These are phyloP conservation scores for Drosophila melanosoma DNA, from an alignment of 2,888 invertebrate species.

Conservation along the genomic window DNA sequence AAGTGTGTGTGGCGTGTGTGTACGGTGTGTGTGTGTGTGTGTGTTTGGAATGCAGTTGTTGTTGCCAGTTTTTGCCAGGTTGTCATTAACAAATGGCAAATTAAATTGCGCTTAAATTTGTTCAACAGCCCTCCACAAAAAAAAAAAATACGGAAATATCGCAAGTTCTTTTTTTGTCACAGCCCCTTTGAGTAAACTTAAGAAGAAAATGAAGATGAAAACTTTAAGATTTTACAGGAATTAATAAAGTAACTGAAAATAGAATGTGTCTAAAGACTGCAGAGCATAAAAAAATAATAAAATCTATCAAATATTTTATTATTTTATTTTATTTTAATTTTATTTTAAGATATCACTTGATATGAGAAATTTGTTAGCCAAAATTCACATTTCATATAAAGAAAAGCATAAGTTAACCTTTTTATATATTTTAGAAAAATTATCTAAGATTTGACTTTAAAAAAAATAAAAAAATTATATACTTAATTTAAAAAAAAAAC, in stretches of 20 bases:
- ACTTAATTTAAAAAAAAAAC: neutral
- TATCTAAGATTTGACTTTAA: neutral
- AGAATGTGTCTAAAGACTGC: neutral
- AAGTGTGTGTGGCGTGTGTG: constrained; percentile 10
- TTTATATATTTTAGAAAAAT: neutral
- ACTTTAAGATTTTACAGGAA: neutral
- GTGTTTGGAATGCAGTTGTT: constrained; percentile 46
- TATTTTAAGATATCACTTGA: neutral
- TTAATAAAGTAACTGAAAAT: neutral
- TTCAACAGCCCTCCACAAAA: constrained; percentile 3
- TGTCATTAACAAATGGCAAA: constrained; percentile 83
- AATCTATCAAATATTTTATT: neutral
- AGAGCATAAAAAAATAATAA: neutral
- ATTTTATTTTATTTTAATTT: neutral
- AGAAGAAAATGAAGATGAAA: neutral
- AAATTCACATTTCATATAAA: neutral
- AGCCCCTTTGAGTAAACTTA: neutral
- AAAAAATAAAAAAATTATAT: neutral
- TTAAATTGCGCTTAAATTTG: constrained; percentile 78
- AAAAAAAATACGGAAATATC: constrained; percentile 13
- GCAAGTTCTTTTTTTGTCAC: neutral
- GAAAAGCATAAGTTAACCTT: neutral
- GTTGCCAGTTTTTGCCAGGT: constrained; percentile 50
- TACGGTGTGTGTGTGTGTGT: neutral
- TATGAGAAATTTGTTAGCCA: neutral